Percentiles rank a stretch among this genome's conserved stretches.
phyloP scores from a whole-genome alignment of 2,113 vertebrate genomes.

The Solea senegalensis region DNA sequence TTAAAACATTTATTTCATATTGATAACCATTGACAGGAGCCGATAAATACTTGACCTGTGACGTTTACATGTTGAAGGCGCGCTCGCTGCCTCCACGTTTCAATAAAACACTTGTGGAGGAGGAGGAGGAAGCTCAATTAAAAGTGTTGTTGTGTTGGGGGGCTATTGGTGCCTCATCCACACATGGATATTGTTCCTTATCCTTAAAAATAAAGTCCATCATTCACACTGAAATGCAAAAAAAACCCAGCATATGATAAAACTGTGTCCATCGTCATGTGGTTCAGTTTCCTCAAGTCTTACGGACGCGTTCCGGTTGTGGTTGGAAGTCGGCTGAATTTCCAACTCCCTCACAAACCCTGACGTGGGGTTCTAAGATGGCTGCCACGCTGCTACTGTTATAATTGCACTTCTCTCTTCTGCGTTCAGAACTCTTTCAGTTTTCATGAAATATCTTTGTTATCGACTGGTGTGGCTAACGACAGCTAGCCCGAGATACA shows the following conservation, averaged over 20 bases:
- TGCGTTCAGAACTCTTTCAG: no score
- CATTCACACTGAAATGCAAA: neutral
- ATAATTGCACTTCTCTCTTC: no score
- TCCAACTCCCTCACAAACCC: no score
- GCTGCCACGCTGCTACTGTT: no score
- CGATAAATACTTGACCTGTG: neutral
- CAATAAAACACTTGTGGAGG: no score
- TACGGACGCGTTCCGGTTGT: no score
- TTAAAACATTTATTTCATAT: constrained; percentile 36
- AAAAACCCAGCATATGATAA: neutral
- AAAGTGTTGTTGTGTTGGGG: neutral
- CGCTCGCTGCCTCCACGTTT: neutral
- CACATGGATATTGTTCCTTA: neutral
- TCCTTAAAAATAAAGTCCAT: neutral
- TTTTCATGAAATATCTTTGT: no score
- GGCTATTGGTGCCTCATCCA: neutral
- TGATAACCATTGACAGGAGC: neutral
- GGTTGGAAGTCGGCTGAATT: no score
- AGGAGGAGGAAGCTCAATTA: neutral
- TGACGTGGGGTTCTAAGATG: no score
- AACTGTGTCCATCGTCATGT: neutral
- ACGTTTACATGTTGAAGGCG: neutral
- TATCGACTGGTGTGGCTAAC: no score
- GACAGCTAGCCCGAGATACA: no score
- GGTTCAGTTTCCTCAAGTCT: neutral